phyloP scores from a whole-genome alignment of 2,797 vertebrate genomes.

The Hyperoplus immaculatus region DNA sequence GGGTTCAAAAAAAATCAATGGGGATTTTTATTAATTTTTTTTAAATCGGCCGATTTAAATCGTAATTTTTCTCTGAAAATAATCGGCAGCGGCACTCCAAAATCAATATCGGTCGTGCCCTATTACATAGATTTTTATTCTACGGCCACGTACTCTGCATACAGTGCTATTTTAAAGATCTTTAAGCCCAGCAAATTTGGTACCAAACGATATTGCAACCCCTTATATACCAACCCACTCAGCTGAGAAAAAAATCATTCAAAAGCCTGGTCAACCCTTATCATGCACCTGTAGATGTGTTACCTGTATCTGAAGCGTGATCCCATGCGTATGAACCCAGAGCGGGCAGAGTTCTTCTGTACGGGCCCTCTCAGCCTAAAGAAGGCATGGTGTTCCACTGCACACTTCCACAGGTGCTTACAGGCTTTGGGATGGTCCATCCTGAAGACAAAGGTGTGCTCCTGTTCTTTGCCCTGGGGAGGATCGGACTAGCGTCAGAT shows the following conservation, averaged over 20 bases:
- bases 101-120: too few species aligned
- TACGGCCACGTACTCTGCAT: background rate
- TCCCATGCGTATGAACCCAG: slow-evolving; percentile 95
- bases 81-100: too few species aligned
- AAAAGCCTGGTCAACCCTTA: slow-evolving; percentile 1
- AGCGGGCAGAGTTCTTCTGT: slow-evolving; percentile 90
- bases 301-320: slow-evolving; percentile 98
- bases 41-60: too few species aligned
- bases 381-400: slow-evolving; percentile 98
- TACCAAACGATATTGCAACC: background rate
- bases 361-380: slow-evolving; percentile 96
- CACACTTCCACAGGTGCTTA: slow-evolving; percentile 99
- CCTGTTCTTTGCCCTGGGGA: slow-evolving; percentile 95
- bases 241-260: background rate
- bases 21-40: too few species aligned
- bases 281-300: background rate
- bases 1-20: too few species aligned
- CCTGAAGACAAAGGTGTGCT: slow-evolving; percentile 98
- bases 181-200: background rate
- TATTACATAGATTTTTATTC: too few species aligned
- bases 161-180: background rate
- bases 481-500: background rate
- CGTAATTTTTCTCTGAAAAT: too few species aligned
- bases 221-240: background rate
- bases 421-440: slow-evolving; percentile 99